These are phyloP conservation scores for Rhegmatorhina hoffmannsi DNA, from an alignment of 2,113 vertebrate genomes.

Conservation along the genomic window DNA sequence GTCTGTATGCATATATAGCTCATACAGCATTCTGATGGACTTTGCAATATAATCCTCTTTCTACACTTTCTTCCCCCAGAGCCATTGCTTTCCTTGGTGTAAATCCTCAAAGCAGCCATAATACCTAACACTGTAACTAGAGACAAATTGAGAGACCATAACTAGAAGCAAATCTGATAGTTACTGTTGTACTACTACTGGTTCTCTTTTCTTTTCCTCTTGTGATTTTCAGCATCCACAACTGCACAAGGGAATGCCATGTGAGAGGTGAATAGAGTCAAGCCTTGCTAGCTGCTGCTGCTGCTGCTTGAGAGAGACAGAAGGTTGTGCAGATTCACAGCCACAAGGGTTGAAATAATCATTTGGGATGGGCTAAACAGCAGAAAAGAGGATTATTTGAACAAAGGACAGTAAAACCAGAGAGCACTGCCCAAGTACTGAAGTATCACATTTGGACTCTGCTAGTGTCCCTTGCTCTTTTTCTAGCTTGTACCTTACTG, in stretches of 20 bases:
- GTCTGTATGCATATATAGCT: background rate
- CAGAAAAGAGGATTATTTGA: background rate
- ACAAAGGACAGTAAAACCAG: background rate
- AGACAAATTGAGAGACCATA: background rate
- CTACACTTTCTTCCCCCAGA: background rate
- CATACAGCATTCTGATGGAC: background rate
- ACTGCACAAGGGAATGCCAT: too few relatives aligned
- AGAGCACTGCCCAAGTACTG: fast-evolving
- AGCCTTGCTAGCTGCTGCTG: background rate
- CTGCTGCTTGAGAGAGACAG: background rate
- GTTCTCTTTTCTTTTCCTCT: background rate
- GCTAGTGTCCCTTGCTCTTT: background rate
- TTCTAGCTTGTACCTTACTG: background rate
- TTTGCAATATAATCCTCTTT: background rate
- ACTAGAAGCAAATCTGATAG: background rate
- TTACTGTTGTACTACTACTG: background rate
- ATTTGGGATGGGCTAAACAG: background rate
- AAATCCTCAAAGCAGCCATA: background rate
- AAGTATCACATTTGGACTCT: background rate
- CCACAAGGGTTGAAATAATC: background rate
- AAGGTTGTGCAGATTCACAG: background rate
- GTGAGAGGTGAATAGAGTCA: background rate
- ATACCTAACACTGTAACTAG: background rate
- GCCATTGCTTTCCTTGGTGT: background rate
- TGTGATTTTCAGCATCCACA: too few relatives aligned